phyloP scores from a whole-genome alignment of 2,888 invertebrate species.

The Ectemnius lituratus region DNA sequence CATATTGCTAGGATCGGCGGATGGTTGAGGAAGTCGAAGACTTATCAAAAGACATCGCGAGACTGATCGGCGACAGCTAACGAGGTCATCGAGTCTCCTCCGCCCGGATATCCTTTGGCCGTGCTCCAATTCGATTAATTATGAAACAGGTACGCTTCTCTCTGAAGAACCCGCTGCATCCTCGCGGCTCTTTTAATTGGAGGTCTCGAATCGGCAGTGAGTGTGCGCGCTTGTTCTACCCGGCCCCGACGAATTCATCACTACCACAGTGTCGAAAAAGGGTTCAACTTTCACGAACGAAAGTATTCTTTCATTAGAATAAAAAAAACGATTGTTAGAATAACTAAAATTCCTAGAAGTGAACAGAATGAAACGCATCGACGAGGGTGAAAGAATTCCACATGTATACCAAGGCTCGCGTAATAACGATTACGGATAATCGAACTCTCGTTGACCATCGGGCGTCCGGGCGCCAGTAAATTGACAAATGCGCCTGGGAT shows the following conservation, averaged over 20 bases:
- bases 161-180: slow-evolving; percentile 40
- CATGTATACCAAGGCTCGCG: slow-evolving; percentile 44
- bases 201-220: slow-evolving; percentile 37
- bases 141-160: slow-evolving; percentile 61
- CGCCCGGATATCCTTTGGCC: slow-evolving; percentile 58
- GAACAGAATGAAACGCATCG: too few species aligned
- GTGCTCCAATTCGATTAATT: slow-evolving; percentile 64
- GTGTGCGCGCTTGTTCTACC: slow-evolving; percentile 18
- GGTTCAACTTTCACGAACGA: background rate
- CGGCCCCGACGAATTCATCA: background rate
- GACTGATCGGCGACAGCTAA: slow-evolving; percentile 55
- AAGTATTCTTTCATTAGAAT: background rate
- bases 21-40: slow-evolving; percentile 27
- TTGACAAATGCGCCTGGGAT: slow-evolving; percentile 54
- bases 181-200: slow-evolving; percentile 56
- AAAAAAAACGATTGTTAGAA: background rate
- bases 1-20: background rate
- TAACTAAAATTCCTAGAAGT: background rate
- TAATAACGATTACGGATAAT: slow-evolving; percentile 56
- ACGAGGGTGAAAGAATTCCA: slow-evolving; percentile 21
- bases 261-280: slow-evolving; percentile 1
- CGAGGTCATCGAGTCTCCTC: slow-evolving; percentile 54
- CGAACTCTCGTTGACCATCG: slow-evolving; percentile 50
- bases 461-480: slow-evolving; percentile 42
- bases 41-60: slow-evolving; percentile 49